Evolutionary conservation across 2,113 vertebrate genomes (phyloP).

Genomic region (Beaufortia kweichowensis): DNA sequence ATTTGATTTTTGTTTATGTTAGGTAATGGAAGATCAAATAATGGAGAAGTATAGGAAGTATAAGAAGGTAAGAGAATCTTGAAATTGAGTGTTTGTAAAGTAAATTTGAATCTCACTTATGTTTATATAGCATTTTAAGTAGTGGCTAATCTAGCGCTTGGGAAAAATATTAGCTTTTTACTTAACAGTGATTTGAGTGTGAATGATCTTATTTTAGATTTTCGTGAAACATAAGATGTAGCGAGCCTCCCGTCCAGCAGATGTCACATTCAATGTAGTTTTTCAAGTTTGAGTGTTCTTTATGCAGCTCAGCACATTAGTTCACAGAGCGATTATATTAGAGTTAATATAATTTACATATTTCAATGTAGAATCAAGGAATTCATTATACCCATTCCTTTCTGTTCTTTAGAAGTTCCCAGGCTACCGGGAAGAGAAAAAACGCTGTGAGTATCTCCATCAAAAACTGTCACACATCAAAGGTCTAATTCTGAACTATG

Average conservation of each 20-base stretch:
- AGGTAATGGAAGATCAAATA: conserved; percentile 82
- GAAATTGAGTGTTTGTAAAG: not conserved
- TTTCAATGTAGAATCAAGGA: no score
- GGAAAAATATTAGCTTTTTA: not conserved
- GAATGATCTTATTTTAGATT: not conserved
- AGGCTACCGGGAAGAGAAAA: conserved; percentile 82
- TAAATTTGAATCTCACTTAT: not conserved
- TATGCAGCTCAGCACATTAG: no score
- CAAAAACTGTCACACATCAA: conserved; percentile 88
- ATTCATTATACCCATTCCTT: no score
- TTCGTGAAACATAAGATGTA: not conserved
- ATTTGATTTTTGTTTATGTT: conserved; percentile 55
- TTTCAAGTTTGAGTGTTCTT: no score
- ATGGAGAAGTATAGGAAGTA: conserved; percentile 81
- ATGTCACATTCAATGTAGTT: not conserved
- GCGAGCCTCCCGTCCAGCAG: not conserved
- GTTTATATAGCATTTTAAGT: not conserved
- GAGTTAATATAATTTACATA: no score
- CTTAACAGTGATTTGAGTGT: not conserved
- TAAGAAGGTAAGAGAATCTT: conserved; percentile 75
- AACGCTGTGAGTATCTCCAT: conserved; percentile 81
- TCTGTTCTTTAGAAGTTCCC: conserved; percentile 74
- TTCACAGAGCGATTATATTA: no score
- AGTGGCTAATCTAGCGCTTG: not conserved
- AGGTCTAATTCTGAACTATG: conserved; percentile 80